phyloP scores from a whole-genome alignment of 2,797 vertebrate genomes.

The Diglossa cyanea region DNA sequence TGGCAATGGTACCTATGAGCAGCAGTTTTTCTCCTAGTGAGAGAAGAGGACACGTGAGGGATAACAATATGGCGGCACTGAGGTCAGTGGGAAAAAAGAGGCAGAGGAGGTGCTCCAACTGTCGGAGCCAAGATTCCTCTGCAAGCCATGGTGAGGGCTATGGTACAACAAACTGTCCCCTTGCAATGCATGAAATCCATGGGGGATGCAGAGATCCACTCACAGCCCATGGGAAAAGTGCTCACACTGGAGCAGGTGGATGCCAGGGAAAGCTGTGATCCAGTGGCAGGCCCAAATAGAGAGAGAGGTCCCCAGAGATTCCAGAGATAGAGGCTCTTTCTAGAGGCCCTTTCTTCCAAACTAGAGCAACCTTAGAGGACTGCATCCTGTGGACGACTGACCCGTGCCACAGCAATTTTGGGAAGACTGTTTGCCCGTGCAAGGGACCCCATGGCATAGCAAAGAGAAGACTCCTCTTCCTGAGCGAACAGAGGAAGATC shows the following conservation, averaged over 20 bases:
- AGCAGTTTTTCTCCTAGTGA: not conserved
- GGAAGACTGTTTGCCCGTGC: accelerated
- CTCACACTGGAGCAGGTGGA: accelerated
- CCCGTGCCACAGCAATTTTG: accelerated
- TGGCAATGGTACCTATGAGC: not conserved
- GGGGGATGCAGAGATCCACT: not conserved
- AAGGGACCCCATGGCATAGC: accelerated
- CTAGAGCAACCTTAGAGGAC: not conserved
- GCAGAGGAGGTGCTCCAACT: not conserved
- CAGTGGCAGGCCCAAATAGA: accelerated
- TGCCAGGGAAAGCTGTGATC: not conserved
- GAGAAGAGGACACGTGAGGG: not conserved
- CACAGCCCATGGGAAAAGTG: not conserved
- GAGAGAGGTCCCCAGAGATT: not conserved
- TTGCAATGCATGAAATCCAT: not conserved
- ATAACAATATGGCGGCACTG: not conserved
- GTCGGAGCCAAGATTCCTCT: accelerated
- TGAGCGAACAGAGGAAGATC: accelerated
- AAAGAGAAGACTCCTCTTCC: not conserved
- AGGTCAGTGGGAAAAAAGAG: not conserved
- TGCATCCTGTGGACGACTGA: not conserved
- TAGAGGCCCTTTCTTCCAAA: not conserved
- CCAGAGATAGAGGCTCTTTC: not conserved
- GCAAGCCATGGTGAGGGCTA: accelerated
- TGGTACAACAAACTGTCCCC: not conserved